Evolutionary conservation across 2,797 vertebrate genomes (phyloP), one percentile per base, ranked within the genome.

Genomic region (Cercopithecus neglectus): DNA sequence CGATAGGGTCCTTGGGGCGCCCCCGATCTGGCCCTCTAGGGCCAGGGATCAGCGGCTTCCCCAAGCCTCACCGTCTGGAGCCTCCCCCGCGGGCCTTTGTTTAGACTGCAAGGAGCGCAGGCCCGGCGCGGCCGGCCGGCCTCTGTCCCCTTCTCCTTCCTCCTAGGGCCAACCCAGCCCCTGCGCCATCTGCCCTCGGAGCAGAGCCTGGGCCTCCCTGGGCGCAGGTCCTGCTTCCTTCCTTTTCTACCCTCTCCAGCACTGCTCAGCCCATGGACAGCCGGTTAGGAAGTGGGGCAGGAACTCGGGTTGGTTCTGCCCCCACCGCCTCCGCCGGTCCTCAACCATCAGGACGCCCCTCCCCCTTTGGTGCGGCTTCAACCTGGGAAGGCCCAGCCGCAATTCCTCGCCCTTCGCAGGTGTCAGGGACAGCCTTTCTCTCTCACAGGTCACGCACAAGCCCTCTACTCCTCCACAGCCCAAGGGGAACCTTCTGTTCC

Each of bases 41-140:
- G 99, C 99, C 99, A 98, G 98, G 98, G 99, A 99, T 99, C 99
- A 99, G 99, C 98, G 98, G 98, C 99, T 99, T 99, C 98, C 99
- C 99, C 98, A 98, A 98, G 99, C 99, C 99, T 99, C 98, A 98
- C 99, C 99, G 99, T 99, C 99, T 98, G 98, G 98, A 98, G 98
- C 99, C 99, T 97, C 99, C 99, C 99, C 99, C 98, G 99, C 4
- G 0, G 19, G 93, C 86, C 96, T 98, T 98, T 98, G 97, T 98
- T 95, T n/a, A 44, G 81, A 80, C 5, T 0, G 24, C 4, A 10
- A 59, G 61, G 79, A 53, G 59, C 78, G 21, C 55, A 50, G 89
- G 89, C 64, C 89, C 75, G 24, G 53, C n/a, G n/a, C 0, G 0
- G 83, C 86, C 75, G 3, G 55, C 94, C 85, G 82, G 92, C 87